Evolutionary conservation across 2,888 invertebrate genomes (phyloP).

Genomic region (Erebia palarica): DNA sequence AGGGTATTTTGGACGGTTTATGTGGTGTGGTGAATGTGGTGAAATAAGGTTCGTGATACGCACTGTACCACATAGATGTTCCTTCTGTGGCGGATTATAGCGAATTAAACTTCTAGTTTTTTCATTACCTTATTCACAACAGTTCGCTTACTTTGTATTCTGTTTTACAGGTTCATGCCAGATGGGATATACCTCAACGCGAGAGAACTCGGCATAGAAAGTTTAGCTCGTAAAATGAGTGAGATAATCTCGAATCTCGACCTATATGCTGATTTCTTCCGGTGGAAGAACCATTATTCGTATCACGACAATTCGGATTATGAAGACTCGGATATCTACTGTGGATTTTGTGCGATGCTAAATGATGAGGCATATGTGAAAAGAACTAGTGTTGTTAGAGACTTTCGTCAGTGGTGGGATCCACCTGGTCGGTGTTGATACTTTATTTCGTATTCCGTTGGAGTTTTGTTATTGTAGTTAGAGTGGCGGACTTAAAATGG

Average conservation of each 20-base stretch:
- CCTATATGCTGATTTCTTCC: constrained; percentile 61
- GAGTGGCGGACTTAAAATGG: too few relatives aligned
- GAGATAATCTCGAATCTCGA: constrained; percentile 47
- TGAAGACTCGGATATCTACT: constrained; percentile 8
- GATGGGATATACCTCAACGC: constrained; percentile 66
- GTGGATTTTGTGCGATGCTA: constrained; percentile 19
- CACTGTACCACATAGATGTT: too few relatives aligned
- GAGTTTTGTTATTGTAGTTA: too few relatives aligned
- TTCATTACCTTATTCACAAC: neutral
- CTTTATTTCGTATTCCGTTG: neutral
- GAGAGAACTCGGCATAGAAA: constrained; percentile 47
- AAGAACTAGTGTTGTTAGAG: constrained; percentile 7
- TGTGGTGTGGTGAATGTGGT: too few relatives aligned
- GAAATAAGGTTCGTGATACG: too few relatives aligned
- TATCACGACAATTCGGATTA: constrained; percentile 41
- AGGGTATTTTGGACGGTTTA: too few relatives aligned
- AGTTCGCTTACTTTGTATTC: neutral
- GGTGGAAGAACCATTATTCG: constrained; percentile 66
- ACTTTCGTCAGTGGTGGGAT: constrained; percentile 20
- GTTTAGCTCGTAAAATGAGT: constrained; percentile 43
- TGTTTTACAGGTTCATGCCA: constrained; percentile 64
- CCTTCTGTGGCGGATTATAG: too few relatives aligned
- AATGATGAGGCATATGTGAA: constrained; percentile 13
- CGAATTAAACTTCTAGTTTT: too few relatives aligned
- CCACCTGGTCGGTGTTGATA: constrained; percentile 17